Percentiles rank a stretch among this genome's conserved stretches.
phyloP scores from a whole-genome alignment of 2,888 invertebrate genomes.

The Argyra leucocephala region DNA sequence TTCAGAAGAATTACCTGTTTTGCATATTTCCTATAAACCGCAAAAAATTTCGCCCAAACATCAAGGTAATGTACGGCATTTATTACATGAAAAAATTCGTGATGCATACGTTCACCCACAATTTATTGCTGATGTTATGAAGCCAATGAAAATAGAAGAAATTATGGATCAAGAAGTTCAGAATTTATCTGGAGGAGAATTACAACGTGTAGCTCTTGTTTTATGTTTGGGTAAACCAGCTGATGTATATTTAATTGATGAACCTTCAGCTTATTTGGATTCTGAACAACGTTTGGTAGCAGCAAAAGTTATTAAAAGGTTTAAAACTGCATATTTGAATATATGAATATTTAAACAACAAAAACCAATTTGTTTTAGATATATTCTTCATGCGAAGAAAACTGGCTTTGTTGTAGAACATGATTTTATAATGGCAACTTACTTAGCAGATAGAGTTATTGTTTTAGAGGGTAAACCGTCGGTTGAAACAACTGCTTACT shows the following conservation, averaged over 20 bases:
- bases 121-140: slow-evolving; percentile 98
- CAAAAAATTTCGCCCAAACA: slow-evolving; percentile 99
- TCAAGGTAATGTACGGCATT: slow-evolving; percentile 80
- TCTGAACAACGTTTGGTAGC: slow-evolving; percentile 99
- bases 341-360: neutral
- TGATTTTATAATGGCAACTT: slow-evolving; percentile 99
- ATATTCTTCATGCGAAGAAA: slow-evolving; percentile 97
- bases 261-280: slow-evolving; percentile 97
- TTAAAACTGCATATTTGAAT: slow-evolving; percentile 11
- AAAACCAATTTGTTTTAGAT: slow-evolving; percentile 47
- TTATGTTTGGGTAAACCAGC: slow-evolving; percentile 97
- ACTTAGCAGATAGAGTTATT: slow-evolving; percentile 94
- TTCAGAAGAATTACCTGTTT: slow-evolving; percentile 56
- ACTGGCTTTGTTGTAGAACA: slow-evolving; percentile 99
- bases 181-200: slow-evolving; percentile 97
- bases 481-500: slow-evolving; percentile 75
- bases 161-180: slow-evolving; percentile 98
- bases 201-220: slow-evolving; percentile 93
- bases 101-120: slow-evolving; percentile 97
- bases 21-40: slow-evolving; percentile 98
- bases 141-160: slow-evolving; percentile 91
- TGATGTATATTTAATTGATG: slow-evolving; percentile 96
- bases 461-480: slow-evolving; percentile 96
- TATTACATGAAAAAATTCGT: slow-evolving; percentile 92
- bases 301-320: slow-evolving; percentile 98